These are phyloP conservation scores for Trachelus iudaicus DNA, from an alignment of 2,888 invertebrate genomes.

Conservation along the genomic window DNA sequence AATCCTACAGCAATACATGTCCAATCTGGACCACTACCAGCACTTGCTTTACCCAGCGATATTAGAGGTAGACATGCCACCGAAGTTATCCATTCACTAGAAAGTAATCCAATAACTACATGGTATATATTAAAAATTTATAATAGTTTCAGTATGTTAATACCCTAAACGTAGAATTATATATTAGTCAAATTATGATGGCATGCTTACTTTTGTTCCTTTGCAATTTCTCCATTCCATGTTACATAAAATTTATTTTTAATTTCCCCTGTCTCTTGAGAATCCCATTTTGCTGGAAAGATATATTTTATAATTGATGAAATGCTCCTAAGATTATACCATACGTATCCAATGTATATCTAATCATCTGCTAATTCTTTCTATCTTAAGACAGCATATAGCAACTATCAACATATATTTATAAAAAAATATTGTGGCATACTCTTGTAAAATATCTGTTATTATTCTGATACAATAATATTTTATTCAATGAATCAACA, in stretches of 20 bases:
- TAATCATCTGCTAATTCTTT: no score
- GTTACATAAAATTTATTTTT: conserved; percentile 70
- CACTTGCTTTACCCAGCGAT: conserved; percentile 67
- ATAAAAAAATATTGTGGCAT: no score
- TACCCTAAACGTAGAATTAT: not conserved
- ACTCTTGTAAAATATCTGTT: no score
- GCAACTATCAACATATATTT: not conserved
- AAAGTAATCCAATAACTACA: conserved; percentile 15
- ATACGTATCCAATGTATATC: not conserved
- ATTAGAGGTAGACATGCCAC: conserved; percentile 68
- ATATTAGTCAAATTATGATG: not conserved
- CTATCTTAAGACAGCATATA: not conserved
- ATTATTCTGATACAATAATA: no score
- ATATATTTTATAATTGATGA: conserved; percentile 10
- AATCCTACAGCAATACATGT: conserved; percentile 91
- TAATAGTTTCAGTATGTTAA: conserved; percentile 6
- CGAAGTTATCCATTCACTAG: conserved; percentile 68
- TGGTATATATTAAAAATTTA: not conserved
- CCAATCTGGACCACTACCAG: conserved; percentile 86
- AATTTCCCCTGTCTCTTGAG: conserved; percentile 60
- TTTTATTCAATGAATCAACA: no score
- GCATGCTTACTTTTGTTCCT: conserved; percentile 60
- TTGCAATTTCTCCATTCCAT: conserved; percentile 70
- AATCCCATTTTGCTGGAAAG: conserved; percentile 73
- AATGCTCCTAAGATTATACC: not conserved